Evolutionary conservation across 2,888 invertebrate genomes (phyloP).

Genomic region (Euphydryas editha): DNA sequence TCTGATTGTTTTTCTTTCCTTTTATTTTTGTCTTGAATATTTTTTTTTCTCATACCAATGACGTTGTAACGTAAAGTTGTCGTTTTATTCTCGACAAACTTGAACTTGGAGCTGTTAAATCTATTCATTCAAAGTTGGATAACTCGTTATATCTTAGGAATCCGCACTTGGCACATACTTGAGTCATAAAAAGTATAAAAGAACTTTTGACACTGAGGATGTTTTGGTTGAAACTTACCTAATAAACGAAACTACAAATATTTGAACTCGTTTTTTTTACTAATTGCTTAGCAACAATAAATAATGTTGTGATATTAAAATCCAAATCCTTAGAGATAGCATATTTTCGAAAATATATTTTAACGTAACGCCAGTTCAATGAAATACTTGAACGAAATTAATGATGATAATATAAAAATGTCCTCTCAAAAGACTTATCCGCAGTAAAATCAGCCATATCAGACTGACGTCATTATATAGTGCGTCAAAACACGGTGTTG

Average conservation of each 20-base stretch:
- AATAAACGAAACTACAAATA: neutral
- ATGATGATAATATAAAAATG: slow-evolving; percentile 29
- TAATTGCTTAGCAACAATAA: neutral
- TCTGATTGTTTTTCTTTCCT: slow-evolving; percentile 29
- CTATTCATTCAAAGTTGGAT: slow-evolving; percentile 12
- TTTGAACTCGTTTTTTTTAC: neutral
- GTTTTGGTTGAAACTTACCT: neutral
- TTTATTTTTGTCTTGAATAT: slow-evolving; percentile 15
- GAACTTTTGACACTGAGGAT: slow-evolving; percentile 1
- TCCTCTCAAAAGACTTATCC: slow-evolving; percentile 42
- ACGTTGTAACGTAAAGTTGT: slow-evolving; percentile 1
- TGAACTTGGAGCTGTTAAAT: slow-evolving; percentile 11
- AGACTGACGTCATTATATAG: slow-evolving; percentile 60
- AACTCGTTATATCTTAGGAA: slow-evolving; percentile 8
- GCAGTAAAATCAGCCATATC: slow-evolving; percentile 49
- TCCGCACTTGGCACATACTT: slow-evolving; percentile 8
- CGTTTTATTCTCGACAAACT: slow-evolving; percentile 10
- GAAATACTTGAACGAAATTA: slow-evolving; percentile 18
- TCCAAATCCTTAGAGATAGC: neutral
- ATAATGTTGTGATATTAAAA: too few species aligned
- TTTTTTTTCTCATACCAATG: slow-evolving; percentile 6
- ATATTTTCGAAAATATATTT: neutral
- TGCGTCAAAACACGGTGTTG: slow-evolving; percentile 73
- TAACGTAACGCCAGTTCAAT: neutral
- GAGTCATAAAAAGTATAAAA: neutral